Evolutionary conservation across 23 tunicate species (phyloP).

Genomic region (Diplosoma virens): DNA sequence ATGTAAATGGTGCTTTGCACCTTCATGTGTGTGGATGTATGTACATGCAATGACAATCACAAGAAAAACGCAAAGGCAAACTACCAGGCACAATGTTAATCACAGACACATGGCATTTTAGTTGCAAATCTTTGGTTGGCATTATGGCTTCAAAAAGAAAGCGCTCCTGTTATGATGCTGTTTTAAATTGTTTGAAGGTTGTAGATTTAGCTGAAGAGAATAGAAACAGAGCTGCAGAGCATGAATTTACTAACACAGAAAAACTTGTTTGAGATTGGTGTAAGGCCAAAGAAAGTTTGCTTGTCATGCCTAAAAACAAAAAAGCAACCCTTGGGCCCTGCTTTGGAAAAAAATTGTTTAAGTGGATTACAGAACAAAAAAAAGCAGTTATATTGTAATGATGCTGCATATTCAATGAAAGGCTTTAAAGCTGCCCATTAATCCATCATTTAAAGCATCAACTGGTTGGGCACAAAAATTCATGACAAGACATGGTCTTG

Average conservation of each 20-base stretch:
- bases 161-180: constrained; percentile 8
- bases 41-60: too few relatives aligned
- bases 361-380: constrained; percentile 11
- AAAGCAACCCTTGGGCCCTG: not conserved
- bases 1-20: too few relatives aligned
- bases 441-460: constrained; percentile 18
- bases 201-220: constrained; percentile 22
- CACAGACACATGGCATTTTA: too few relatives aligned
- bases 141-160: constrained; percentile 12
- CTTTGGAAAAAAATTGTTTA: constrained; percentile 2
- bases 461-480: constrained; percentile 1
- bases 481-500: not conserved
- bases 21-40: too few relatives aligned
- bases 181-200: not conserved
- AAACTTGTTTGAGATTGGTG: constrained; percentile 8
- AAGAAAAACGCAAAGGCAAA: too few relatives aligned
- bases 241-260: constrained; percentile 1
- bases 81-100: too few relatives aligned
- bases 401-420: not conserved
- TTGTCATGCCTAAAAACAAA: not conserved
- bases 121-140: too few relatives aligned
- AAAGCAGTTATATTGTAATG: not conserved
- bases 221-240: constrained; percentile 16
- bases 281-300: constrained; percentile 5
- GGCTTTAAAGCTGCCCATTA: constrained; percentile 5